phyloP scores from a whole-genome alignment of 2,888 invertebrate genomes.

The Orthosia gracilis region DNA sequence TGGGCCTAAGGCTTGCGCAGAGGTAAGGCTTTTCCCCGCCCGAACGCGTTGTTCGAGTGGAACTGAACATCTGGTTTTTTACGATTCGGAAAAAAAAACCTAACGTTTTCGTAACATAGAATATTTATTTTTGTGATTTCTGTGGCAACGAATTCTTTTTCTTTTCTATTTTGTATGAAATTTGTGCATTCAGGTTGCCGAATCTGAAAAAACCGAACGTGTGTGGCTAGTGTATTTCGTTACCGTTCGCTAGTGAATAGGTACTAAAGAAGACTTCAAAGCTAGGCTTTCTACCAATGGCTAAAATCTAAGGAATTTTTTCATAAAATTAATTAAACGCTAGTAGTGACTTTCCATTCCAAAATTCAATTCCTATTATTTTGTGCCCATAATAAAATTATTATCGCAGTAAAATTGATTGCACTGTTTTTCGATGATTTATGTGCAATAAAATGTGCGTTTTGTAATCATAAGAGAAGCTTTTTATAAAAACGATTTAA shows the following conservation, averaged over 20 bases:
- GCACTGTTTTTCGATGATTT: conserved; percentile 34
- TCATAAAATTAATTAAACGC: conserved; percentile 30
- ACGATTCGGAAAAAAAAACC: too few species aligned
- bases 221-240: background rate
- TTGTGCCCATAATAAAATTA: conserved; percentile 45
- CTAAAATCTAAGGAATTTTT: background rate
- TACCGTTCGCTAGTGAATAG: conserved; percentile 2
- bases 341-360: conserved; percentile 33
- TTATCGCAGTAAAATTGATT: conserved; percentile 33
- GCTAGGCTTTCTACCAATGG: background rate
- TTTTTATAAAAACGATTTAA: background rate
- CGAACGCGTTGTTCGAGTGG: too few species aligned
- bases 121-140: too few species aligned
- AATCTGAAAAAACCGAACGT: too few species aligned
- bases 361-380: conserved; percentile 53
- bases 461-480: conserved; percentile 9
- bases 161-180: too few species aligned
- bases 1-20: too few species aligned
- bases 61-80: too few species aligned
- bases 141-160: too few species aligned
- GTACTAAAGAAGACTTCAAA: background rate
- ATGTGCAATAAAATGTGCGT: conserved; percentile 47
- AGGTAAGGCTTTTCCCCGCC: too few species aligned
- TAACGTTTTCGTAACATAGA: too few species aligned
- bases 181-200: too few species aligned